Evolutionary conservation across 2,797 vertebrate species (phyloP).

Genomic region (Salarias fasciatus): DNA sequence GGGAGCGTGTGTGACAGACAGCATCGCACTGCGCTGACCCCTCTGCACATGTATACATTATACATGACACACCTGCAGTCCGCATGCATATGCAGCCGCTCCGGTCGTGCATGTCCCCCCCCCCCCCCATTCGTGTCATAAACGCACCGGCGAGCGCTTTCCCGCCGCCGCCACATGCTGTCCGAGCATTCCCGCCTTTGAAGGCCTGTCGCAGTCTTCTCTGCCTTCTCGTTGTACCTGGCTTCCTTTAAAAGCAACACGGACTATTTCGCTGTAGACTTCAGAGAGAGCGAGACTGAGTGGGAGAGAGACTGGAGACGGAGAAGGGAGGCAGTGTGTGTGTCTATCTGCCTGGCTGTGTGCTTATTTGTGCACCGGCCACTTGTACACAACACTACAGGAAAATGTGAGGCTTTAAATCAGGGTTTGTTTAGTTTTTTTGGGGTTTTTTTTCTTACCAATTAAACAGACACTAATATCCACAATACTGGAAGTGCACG

Average conservation of each 20-base stretch:
- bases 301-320: slow-evolving; percentile 9
- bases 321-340: slow-evolving; percentile 11
- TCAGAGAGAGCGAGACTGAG: slow-evolving; percentile 39
- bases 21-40: slow-evolving; percentile 32
- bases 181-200: slow-evolving; percentile 56
- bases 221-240: slow-evolving; percentile 37
- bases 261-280: slow-evolving; percentile 41
- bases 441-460: slow-evolving; percentile 45
- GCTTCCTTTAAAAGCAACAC: slow-evolving; percentile 47
- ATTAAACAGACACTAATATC: slow-evolving; percentile 59
- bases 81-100: slow-evolving; percentile 27
- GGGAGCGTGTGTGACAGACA: slow-evolving; percentile 43
- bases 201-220: slow-evolving; percentile 46
- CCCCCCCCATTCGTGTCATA: slow-evolving; percentile 15
- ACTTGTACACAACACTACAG: slow-evolving; percentile 17
- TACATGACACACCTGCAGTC: slow-evolving; percentile 43
- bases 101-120: slow-evolving; percentile 7
- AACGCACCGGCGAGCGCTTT: slow-evolving; percentile 30
- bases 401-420: slow-evolving; percentile 34
- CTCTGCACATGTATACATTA: slow-evolving; percentile 45
- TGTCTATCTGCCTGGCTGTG: slow-evolving; percentile 27
- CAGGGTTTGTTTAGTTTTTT: slow-evolving; percentile 32
- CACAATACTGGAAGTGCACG: slow-evolving; percentile 36
- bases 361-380: slow-evolving; percentile 12
- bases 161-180: slow-evolving; percentile 48